These are phyloP conservation scores for Ctenoplectra terminalis DNA, from an alignment of 1,140 invertebrate genomes.

Conservation along the genomic window DNA sequence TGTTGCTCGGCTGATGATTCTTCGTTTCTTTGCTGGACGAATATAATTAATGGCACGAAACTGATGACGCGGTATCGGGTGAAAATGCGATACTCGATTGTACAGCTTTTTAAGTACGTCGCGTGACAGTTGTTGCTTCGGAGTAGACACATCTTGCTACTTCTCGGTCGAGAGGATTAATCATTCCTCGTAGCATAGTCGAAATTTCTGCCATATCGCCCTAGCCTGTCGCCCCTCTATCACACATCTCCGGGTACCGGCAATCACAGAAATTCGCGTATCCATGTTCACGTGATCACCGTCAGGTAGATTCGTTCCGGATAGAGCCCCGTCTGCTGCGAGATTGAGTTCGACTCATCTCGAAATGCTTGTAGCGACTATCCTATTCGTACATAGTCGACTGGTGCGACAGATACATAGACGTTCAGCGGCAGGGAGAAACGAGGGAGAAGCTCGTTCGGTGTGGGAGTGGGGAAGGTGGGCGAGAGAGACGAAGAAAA, in stretches of 20 bases:
- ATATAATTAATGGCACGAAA: no score
- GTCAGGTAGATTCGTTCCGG: constrained; percentile 64
- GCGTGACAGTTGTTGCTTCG: neutral
- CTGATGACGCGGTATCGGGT: no score
- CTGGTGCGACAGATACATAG: constrained; percentile 72
- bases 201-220: constrained; percentile 37
- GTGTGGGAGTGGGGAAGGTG: neutral
- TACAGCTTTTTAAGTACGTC: neutral
- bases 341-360: constrained; percentile 79
- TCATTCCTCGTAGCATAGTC: constrained; percentile 19
- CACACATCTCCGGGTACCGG: constrained; percentile 39
- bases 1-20: no score
- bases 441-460: constrained; percentile 14
- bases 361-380: constrained; percentile 73
- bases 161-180: constrained; percentile 42
- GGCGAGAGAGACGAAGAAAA: constrained; percentile 36
- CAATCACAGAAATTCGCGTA: constrained; percentile 70
- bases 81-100: no score
- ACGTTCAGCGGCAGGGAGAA: constrained; percentile 26
- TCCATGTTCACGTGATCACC: constrained; percentile 69
- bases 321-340: constrained; percentile 63
- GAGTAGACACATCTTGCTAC: constrained; percentile 1
- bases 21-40: no score
- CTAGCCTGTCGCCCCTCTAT: constrained; percentile 7
- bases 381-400: constrained; percentile 74